A percentile compares a stretch with the other conserved stretches of the same genome.
Evolutionary conservation across 1,140 invertebrate species (phyloP).

Genomic region (Oreohelix idahoensis): DNA sequence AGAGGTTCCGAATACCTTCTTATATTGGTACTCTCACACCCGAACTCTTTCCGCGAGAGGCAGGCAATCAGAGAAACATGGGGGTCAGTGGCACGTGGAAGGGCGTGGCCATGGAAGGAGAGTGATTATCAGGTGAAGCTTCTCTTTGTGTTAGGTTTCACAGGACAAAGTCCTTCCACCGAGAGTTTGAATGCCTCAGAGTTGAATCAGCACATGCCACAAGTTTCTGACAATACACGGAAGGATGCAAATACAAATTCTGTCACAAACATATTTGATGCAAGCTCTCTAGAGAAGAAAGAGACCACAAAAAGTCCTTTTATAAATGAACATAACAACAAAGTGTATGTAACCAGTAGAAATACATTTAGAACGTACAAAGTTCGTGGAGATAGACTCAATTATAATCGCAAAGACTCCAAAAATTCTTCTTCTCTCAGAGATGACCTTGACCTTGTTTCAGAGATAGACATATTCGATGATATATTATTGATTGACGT

Average conservation of each 20-base stretch:
- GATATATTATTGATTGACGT: slow-evolving; percentile 28
- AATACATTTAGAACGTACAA: no score
- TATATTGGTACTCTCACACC: slow-evolving; percentile 11
- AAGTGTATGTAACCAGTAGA: no score
- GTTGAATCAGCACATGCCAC: no score
- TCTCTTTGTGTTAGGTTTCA: background rate
- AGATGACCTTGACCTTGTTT: background rate
- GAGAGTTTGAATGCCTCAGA: no score
- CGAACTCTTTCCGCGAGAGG: background rate
- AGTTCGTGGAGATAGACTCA: no score
- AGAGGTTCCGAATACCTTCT: background rate
- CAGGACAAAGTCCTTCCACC: background rate
- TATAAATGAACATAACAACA: no score
- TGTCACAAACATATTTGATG: no score
- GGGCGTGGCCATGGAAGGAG: background rate
- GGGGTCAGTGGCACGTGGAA: slow-evolving; percentile 20
- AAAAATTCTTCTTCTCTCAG: background rate
- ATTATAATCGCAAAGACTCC: no score
- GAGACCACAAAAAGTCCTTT: no score
- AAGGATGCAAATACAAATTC: no score
- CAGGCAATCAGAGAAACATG: slow-evolving; percentile 27
- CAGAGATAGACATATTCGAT: background rate
- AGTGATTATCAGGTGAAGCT: background rate
- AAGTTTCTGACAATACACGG: no score
- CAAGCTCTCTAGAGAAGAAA: no score